Base-by-base conservation (phyloP, 2,113 vertebrate species). In the Lates calcarifer region DNA sequence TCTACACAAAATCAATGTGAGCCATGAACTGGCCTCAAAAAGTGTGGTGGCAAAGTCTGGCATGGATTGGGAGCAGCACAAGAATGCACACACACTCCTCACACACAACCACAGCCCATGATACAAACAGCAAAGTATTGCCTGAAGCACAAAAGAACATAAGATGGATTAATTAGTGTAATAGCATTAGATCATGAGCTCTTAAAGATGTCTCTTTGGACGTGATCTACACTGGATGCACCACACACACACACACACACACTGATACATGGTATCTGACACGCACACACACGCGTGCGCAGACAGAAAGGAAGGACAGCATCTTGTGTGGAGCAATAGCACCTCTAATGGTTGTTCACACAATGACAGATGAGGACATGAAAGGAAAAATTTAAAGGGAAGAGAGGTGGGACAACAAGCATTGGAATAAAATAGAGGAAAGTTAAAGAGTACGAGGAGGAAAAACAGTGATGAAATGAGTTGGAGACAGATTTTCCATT, bases 131-230 rank as follows among this genome's bases (percentile, higher is more conserved):
- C 24, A 56, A 33, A 20, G 17, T 45, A 64, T 6, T 68, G 61
- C 31, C 39, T 70, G 20, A 37, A 68, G 67, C 29, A 71, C 22
- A 28, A 76, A 84, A 90, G 78, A 85, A 81, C 57, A 74, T 89
- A 84, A 90, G 79, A 79, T 5, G 41, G 77, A 83, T 89, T 74
- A 79, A 90, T 90, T 85, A 79, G 71, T 53, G 28, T 84, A 92
- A 91, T 69, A 81, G 79, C 58, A 90, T 92, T 91, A 87, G 65
- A 68, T 58, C 29, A 35, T 71, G 29, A 88, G 82, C 65, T 81
- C 47, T 88, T 84, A 78, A 92, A 88, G 67, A 74, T 28, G 43
- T 55, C 24, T 72, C 6, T 74, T 31, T 82, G 28, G 58, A 85
- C 53, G 74, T 24, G 31, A 67, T 89, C 43, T 60, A 41, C 33